Evolutionary conservation across 2,113 vertebrate genomes (phyloP).

Genomic region (Ondatra zibethicus): DNA sequence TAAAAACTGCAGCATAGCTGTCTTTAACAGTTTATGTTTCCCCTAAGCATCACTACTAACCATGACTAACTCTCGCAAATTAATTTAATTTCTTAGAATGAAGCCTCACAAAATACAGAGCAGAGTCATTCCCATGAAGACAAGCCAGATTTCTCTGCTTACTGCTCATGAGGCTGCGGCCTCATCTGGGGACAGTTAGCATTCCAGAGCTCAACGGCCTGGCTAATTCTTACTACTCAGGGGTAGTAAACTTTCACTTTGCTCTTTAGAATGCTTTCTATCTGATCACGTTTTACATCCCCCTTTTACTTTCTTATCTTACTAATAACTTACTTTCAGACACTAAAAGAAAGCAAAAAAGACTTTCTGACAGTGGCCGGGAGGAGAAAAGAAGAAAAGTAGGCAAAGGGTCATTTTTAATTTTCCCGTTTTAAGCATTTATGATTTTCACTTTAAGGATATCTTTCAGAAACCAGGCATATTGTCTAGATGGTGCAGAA

Average conservation of each 20-base stretch:
- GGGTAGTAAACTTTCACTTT: conserved; percentile 43
- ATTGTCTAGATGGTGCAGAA: neutral
- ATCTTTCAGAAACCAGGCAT: neutral
- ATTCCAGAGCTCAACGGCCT: conserved; percentile 25
- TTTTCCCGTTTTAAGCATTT: neutral
- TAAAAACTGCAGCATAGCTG: conserved; percentile 38
- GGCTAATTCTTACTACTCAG: neutral
- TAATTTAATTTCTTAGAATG: conserved; percentile 68
- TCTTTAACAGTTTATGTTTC: conserved; percentile 53
- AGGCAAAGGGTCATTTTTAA: neutral
- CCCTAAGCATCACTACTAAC: conserved; percentile 8
- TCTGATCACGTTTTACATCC: neutral
- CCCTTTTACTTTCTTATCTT: neutral
- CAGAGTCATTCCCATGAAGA: conserved; percentile 46
- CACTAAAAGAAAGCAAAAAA: neutral
- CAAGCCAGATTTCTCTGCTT: neutral
- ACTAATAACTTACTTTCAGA: neutral
- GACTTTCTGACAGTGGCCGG: neutral
- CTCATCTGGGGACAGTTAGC: conserved; percentile 16
- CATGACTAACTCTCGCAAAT: conserved; percentile 60
- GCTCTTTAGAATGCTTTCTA: conserved; percentile 57
- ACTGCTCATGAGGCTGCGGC: conserved; percentile 25
- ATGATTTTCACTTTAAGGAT: conserved; percentile 4
- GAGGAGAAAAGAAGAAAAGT: neutral
- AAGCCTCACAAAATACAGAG: conserved; percentile 38